Percentiles rank a stretch among this genome's conserved stretches.
Evolutionary conservation across 2,888 invertebrate species (phyloP).

Genomic region (Poecilus cupreus): DNA sequence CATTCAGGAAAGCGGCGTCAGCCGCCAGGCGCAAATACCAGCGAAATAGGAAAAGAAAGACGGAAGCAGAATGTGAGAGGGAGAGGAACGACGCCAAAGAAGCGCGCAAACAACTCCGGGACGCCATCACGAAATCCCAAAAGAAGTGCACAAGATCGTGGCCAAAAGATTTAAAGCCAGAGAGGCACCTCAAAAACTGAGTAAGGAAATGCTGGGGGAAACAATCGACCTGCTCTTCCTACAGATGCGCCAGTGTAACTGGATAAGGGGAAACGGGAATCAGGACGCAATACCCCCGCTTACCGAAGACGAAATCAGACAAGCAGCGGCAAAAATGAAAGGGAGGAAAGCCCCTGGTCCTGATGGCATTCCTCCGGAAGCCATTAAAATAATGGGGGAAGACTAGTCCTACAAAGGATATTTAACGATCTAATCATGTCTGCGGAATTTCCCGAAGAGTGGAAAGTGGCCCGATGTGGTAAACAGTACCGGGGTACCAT

Average conservation of each 20-base stretch:
- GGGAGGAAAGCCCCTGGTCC: background rate
- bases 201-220: background rate
- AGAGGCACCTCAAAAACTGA: background rate
- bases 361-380: background rate
- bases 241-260: background rate
- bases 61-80: background rate
- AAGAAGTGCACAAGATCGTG: background rate
- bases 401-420: no score
- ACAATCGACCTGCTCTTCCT: background rate
- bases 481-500: no score
- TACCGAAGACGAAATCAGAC: background rate
- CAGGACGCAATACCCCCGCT: background rate
- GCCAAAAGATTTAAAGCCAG: background rate
- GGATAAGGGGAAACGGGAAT: background rate
- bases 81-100: background rate
- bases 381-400: no score
- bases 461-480: no score
- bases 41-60: background rate
- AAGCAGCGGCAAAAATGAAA: background rate
- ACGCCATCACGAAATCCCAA: background rate
- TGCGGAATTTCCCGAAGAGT: no score
- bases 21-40: background rate
- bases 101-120: background rate
- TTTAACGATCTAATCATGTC: no score
- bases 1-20: background rate